phyloP scores from a whole-genome alignment of 2,888 invertebrate genomes.

The Dynastes tityus region DNA sequence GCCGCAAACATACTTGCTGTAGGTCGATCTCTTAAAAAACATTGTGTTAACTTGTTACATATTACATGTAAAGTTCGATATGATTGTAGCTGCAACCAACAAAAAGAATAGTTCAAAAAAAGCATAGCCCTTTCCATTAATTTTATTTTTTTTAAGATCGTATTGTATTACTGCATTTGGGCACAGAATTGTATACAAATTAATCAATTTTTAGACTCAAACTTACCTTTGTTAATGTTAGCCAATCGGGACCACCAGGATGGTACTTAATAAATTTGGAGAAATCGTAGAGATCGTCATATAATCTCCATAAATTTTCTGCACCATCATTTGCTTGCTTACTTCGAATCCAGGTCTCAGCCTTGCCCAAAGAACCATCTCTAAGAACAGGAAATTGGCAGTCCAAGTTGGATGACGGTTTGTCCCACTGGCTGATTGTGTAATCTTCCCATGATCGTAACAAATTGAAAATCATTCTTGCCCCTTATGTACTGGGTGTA shows the following conservation, averaged over 20 bases:
- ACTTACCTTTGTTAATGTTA: constrained; percentile 78
- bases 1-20: too few species aligned
- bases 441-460: constrained; percentile 13
- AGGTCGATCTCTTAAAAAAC: too few species aligned
- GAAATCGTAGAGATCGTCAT: constrained; percentile 88
- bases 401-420: constrained; percentile 53
- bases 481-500: too few species aligned
- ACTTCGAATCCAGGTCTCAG: constrained; percentile 75
- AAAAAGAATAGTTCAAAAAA: too few species aligned
- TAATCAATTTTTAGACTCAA: constrained; percentile 59
- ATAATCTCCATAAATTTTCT: constrained; percentile 85
- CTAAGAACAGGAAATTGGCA: constrained; percentile 72
- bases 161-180: too few species aligned
- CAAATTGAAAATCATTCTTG: not conserved
- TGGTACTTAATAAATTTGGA: constrained; percentile 84
- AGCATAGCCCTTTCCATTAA: too few species aligned
- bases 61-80: too few species aligned
- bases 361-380: constrained; percentile 70
- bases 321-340: constrained; percentile 82
- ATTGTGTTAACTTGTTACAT: too few species aligned
- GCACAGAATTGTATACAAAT: too few species aligned
- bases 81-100: too few species aligned
- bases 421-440: constrained; percentile 34
- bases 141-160: too few species aligned
- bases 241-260: constrained; percentile 89